Conservation (phyloP, 1,140 invertebrate genomes). For the Procambarus clarkii region DNA sequence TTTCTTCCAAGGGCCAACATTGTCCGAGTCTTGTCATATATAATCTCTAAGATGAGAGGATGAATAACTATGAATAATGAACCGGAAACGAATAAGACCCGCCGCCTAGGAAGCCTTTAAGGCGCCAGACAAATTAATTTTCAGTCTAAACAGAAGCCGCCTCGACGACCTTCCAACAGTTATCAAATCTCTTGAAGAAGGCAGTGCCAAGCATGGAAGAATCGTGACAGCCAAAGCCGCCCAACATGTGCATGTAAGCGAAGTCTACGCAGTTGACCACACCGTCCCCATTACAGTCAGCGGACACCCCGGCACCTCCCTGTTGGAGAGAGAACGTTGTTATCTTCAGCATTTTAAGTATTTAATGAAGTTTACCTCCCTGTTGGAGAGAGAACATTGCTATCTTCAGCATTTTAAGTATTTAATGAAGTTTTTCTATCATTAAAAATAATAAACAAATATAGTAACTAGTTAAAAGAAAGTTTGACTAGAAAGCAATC, state of each 20-base stretch:
- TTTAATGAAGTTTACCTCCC: no score
- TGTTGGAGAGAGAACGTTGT: no score
- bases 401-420: no score
- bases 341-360: no score
- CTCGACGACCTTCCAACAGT: constrained; percentile 46
- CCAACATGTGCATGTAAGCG: constrained; percentile 43
- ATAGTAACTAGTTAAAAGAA: no score
- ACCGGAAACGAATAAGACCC: background rate
- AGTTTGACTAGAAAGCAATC: no score
- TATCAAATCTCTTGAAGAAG: constrained; percentile 30
- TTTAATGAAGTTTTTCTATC: background rate
- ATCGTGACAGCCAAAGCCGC: constrained; percentile 41
- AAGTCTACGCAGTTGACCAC: constrained; percentile 36
- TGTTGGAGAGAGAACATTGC: background rate
- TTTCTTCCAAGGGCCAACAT: no score
- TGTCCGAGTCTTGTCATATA: background rate
- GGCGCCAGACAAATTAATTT: no score
- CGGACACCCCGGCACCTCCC: background rate
- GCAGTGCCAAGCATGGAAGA: constrained; percentile 1
- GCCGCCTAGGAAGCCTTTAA: background rate
- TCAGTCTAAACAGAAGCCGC: background rate
- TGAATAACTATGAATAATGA: background rate
- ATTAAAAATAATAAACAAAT: no score
- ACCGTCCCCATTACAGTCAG: constrained; percentile 44
- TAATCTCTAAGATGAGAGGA: background rate